Conservation (phyloP, 92 coral and sea anemone species). For the Heliopora coerulea region DNA sequence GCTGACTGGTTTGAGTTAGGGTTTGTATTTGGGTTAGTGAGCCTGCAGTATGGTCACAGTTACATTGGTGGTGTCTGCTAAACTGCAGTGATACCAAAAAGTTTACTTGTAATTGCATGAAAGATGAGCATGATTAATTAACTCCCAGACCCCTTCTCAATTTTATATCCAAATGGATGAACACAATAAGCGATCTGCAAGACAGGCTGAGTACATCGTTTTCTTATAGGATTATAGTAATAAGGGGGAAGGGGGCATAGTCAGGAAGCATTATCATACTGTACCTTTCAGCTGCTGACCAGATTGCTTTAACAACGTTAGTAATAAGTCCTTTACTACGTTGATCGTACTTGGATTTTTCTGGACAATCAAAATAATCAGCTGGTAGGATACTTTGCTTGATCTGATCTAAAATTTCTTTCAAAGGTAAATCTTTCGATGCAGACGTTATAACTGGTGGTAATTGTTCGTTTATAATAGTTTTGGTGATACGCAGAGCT, state of each 20-base stretch:
- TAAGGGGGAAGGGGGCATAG: background rate
- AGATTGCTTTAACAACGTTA: constrained; percentile 81
- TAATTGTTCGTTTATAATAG: constrained; percentile 59
- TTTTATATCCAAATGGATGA: too few relatives aligned
- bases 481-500: constrained; percentile 75
- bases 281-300: constrained; percentile 77
- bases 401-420: constrained; percentile 70
- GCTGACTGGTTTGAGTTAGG: too few relatives aligned
- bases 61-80: too few relatives aligned
- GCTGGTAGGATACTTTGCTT: constrained; percentile 63
- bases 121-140: too few relatives aligned
- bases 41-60: too few relatives aligned
- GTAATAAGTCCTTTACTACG: constrained; percentile 75
- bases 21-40: too few relatives aligned
- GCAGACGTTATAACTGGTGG: constrained; percentile 50
- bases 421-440: constrained; percentile 39
- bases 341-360: constrained; percentile 65
- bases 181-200: too few relatives aligned
- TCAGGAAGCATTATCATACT: background rate
- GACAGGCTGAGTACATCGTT: too few relatives aligned
- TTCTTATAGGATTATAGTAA: too few relatives aligned
- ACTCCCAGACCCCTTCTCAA: too few relatives aligned
- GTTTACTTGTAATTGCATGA: too few relatives aligned
- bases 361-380: constrained; percentile 61
- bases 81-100: too few relatives aligned